phyloP scores from a whole-genome alignment of 2,888 invertebrate genomes.

The Tryphoninae sp. region DNA sequence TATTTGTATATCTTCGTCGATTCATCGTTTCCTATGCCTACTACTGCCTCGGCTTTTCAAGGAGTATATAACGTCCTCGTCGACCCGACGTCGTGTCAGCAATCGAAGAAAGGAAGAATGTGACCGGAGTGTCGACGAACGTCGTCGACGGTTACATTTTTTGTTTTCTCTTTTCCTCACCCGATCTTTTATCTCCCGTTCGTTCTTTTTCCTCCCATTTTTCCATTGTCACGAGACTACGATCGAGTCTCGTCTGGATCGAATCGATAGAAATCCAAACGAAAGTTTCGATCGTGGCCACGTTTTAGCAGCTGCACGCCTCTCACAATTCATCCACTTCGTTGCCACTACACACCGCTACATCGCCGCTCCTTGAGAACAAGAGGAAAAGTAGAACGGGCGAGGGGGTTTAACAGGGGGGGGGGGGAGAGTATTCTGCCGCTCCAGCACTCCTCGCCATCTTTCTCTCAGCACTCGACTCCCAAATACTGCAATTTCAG shows the following conservation, averaged over 20 bases:
- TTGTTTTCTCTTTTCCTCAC: constrained; percentile 18
- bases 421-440: background rate
- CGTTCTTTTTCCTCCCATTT: constrained; percentile 55
- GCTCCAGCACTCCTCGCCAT: constrained; percentile 35
- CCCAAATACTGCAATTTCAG: constrained; percentile 79
- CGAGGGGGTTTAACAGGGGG: no score
- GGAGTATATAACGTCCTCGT: constrained; percentile 33
- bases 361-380: constrained; percentile 60
- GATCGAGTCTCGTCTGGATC: constrained; percentile 22
- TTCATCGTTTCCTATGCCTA: constrained; percentile 35
- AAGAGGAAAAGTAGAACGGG: constrained; percentile 6
- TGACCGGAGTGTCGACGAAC: constrained; percentile 30
- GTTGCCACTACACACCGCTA: constrained; percentile 50
- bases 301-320: constrained; percentile 45
- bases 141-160: constrained; percentile 16
- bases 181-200: constrained; percentile 17
- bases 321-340: constrained; percentile 59
- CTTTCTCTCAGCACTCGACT: constrained; percentile 71
- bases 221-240: constrained; percentile 19
- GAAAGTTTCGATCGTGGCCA: constrained; percentile 27
- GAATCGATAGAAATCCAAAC: constrained; percentile 27
- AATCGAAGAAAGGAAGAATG: constrained; percentile 48
- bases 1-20: constrained; percentile 53
- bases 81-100: constrained; percentile 69
- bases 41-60: constrained; percentile 25